Evolutionary conservation across 2,888 invertebrate genomes (phyloP), one percentile per base, ranked within the genome.

Genomic region (Coenonympha glycerion): DNA sequence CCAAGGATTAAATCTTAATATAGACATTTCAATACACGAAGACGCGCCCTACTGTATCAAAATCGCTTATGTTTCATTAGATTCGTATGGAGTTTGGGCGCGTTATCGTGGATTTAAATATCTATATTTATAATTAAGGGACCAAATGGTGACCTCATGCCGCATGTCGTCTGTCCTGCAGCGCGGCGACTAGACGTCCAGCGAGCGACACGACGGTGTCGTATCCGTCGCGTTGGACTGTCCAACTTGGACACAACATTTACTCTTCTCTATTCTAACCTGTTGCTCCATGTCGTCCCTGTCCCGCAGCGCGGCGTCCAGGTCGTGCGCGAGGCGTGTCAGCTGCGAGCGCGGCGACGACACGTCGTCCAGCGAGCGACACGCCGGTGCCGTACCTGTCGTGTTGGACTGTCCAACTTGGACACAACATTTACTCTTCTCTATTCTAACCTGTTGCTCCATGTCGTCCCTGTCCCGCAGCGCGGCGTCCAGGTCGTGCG

Each of bases 381-480:
- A 53, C 21, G 58, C n/a, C n/a, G n/a, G n/a, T n/a, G n/a, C 47
- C 54, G 49, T 52, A 47, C 44, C 37, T 44, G 54, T 47, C n/a
- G n/a, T n/a, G 21, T 33, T 5, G 11, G 3, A 1, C 15, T 40
- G 40, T n/a, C n/a, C n/a, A n/a, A n/a, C n/a, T n/a, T n/a, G n/a
- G n/a, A n/a, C n/a, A n/a, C n/a, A n/a, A n/a, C n/a, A n/a, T n/a
- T n/a, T n/a, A n/a, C n/a, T n/a, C n/a, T n/a, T n/a, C n/a, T n/a
- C n/a, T n/a, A n/a, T n/a, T n/a, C n/a, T n/a, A n/a, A 94, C 94
- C 91, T 95, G 94, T 53, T 91, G 90, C 39, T 91, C 89, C 56
- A 94, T 76, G 70, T 95, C 95, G 57, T 92, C 92, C 18, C 90
- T 87, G 61, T 94, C 93, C 42, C 83, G 88, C 59, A 88, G 90